Base-by-base conservation (phyloP, 2,888 invertebrate species). In the Phasia obesa region DNA sequence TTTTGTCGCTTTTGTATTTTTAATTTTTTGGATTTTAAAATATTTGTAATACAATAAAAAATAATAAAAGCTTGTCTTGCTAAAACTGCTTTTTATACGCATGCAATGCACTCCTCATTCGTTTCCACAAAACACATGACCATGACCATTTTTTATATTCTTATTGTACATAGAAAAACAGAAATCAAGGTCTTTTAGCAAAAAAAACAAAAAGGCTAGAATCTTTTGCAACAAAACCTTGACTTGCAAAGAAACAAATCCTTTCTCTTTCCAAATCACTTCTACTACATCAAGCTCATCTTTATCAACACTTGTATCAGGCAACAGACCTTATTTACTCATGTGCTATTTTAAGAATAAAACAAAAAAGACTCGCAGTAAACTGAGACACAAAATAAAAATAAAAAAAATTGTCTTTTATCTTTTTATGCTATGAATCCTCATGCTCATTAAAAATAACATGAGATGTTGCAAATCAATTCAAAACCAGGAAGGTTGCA, bases 181-280 rank as follows among this genome's bases (percentile, higher is more conserved):
- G 70, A 64, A 53, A 71, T 71, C 71, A 65, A 59, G 38, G 60
- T 27, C 25, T 47, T 47, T 17, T 6, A 47, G 38, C 13, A 42
- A 42, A 4, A 47, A 38, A 4, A 38, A 38, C 7, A 38, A 13
- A 47, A 15, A 19, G 13, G 44, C 44, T 47, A 47, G 19, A 47
- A 47, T 27, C 19, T 25, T 60, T 69, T 57, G 47, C 25, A 9
- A 35, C 25, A 51, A 69, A 59, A 79, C 83, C 79, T 79, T 83
- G 70, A 83, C 78, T 83, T 60, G 53, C 35, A 38, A 47, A 75
- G 69, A 42, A 21, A 73, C 38, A 75, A 74, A 78, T 75, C 83
- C 83, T 79, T 83, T 83, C 83, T 83, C 83, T 79, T 83, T 79
- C 21, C 35, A 57, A 70, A 64, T 38, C 47, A 47, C n/a, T 42